Conservation (phyloP, 2,797 vertebrate genomes). For the Australoheros facetus region DNA sequence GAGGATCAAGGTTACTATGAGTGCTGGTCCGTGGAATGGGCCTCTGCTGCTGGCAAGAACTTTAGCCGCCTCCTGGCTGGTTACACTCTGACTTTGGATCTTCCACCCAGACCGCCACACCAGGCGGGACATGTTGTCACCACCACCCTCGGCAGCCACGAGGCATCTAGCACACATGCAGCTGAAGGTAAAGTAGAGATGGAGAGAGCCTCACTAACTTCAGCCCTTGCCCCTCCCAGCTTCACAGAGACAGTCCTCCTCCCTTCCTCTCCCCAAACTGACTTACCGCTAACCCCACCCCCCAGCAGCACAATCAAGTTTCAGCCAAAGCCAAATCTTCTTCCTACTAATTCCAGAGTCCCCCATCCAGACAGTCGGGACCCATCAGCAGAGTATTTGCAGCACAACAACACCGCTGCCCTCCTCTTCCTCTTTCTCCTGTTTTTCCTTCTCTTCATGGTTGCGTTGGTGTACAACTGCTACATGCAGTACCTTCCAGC, state of each 20-base stretch:
- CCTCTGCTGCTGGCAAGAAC: constrained; percentile 84
- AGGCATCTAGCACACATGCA: constrained; percentile 14
- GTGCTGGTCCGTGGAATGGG: constrained; percentile 89
- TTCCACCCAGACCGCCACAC: constrained; percentile 53
- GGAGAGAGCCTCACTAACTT: constrained; percentile 69
- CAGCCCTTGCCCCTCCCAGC: constrained; percentile 65
- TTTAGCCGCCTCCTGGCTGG: constrained; percentile 86
- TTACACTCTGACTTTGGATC: constrained; percentile 84
- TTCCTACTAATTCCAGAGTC: constrained; percentile 73
- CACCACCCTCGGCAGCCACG: constrained; percentile 34
- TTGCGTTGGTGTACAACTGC: constrained; percentile 91
- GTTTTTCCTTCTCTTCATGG: constrained; percentile 90
- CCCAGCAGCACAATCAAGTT: constrained; percentile 68
- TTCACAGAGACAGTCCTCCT: constrained; percentile 64
- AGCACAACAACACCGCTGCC: constrained; percentile 84
- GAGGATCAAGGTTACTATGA: constrained; percentile 91
- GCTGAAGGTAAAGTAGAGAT: constrained; percentile 83
- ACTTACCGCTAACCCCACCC: constrained; percentile 75
- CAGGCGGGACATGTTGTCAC: constrained; percentile 17
- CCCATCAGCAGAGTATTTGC: constrained; percentile 85
- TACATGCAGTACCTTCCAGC: constrained; percentile 94
- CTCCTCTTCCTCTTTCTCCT: constrained; percentile 91
- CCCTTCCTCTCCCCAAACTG: constrained; percentile 75
- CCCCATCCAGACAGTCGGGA: constrained; percentile 78
- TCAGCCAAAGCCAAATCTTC: constrained; percentile 69